Percentiles rank a stretch among this genome's conserved stretches.
These are phyloP conservation scores for Parotocinclus haroldoi DNA, from an alignment of 2,797 vertebrate species.

Conservation along the genomic window DNA sequence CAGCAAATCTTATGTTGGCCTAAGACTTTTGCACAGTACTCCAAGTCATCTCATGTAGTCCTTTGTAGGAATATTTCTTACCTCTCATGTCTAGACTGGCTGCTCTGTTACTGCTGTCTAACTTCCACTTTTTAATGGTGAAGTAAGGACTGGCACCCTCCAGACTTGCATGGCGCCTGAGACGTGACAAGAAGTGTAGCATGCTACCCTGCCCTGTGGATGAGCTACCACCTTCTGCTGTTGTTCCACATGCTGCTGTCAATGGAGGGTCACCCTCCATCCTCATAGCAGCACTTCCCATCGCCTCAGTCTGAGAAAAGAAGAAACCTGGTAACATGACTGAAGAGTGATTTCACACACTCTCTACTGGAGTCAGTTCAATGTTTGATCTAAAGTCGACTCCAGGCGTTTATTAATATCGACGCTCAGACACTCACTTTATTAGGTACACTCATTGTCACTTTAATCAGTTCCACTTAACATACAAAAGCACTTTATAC, in stretches of 20 bases:
- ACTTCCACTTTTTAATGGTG: slow-evolving; percentile 88
- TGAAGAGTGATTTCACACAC: background rate
- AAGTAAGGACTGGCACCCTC: slow-evolving; percentile 92
- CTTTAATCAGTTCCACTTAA: too few relatives aligned
- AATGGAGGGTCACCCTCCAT: slow-evolving; percentile 41
- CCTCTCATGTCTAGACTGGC: slow-evolving; percentile 93
- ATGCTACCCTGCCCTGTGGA: slow-evolving; percentile 69
- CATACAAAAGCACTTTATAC: too few relatives aligned
- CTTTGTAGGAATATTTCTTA: slow-evolving; percentile 52
- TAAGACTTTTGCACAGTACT: too few relatives aligned
- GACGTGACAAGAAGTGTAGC: slow-evolving; percentile 85
- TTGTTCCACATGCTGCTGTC: slow-evolving; percentile 25
- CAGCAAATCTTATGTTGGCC: too few relatives aligned
- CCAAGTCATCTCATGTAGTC: too few relatives aligned
- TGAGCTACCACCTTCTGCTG: slow-evolving; percentile 1
- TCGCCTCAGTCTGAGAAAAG: slow-evolving; percentile 65
- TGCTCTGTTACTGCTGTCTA: slow-evolving; percentile 86
- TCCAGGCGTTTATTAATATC: too few relatives aligned
- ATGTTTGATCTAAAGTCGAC: too few relatives aligned
- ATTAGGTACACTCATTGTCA: too few relatives aligned
- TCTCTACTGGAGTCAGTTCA: too few relatives aligned
- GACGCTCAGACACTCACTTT: too few relatives aligned
- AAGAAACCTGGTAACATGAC: slow-evolving; percentile 8
- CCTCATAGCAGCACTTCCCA: slow-evolving; percentile 32
- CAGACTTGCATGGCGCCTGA: slow-evolving; percentile 89